phyloP scores from a whole-genome alignment of 1,140 invertebrate genomes.

The Drosophila kurseongensis region DNA sequence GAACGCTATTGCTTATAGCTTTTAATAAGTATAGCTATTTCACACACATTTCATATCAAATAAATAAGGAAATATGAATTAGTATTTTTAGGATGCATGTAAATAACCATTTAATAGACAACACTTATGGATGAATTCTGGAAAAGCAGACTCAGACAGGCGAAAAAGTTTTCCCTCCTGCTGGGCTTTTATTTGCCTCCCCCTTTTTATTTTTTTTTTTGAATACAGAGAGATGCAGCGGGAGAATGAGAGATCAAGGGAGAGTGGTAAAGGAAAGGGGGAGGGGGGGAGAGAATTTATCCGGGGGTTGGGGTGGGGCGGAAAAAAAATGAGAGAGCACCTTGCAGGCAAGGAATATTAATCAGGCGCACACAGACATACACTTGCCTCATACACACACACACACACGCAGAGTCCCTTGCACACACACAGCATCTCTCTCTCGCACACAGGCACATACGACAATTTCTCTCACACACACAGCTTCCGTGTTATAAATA shows the following conservation, averaged over 20 bases:
- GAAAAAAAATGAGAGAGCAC: slow-evolving; percentile 54
- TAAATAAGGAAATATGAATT: too few relatives aligned
- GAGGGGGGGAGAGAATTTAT: neutral
- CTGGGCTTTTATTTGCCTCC: slow-evolving; percentile 15
- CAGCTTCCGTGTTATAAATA: slow-evolving; percentile 78
- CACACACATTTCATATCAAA: too few relatives aligned
- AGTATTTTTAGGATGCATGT: too few relatives aligned
- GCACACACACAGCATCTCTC: slow-evolving; percentile 21
- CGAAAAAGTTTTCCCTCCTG: slow-evolving; percentile 5
- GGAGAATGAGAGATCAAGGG: neutral
- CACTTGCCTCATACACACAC: slow-evolving; percentile 36
- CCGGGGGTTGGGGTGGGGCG: slow-evolving; percentile 23
- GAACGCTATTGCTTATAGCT: neutral
- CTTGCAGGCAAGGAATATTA: slow-evolving; percentile 71
- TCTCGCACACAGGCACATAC: slow-evolving; percentile 5
- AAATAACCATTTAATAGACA: neutral
- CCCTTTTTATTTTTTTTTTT: slow-evolving; percentile 1
- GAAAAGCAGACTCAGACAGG: slow-evolving; percentile 18
- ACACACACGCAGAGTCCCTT: slow-evolving; percentile 13
- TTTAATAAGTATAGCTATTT: too few relatives aligned
- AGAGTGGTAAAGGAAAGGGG: slow-evolving; percentile 1
- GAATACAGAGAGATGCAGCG: slow-evolving; percentile 6
- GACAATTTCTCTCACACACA: slow-evolving; percentile 9
- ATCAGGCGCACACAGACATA: slow-evolving; percentile 44
- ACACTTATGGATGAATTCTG: neutral